Base-by-base conservation (phyloP, 2,797 vertebrate genomes). In the Notolepis coatsorum region DNA sequence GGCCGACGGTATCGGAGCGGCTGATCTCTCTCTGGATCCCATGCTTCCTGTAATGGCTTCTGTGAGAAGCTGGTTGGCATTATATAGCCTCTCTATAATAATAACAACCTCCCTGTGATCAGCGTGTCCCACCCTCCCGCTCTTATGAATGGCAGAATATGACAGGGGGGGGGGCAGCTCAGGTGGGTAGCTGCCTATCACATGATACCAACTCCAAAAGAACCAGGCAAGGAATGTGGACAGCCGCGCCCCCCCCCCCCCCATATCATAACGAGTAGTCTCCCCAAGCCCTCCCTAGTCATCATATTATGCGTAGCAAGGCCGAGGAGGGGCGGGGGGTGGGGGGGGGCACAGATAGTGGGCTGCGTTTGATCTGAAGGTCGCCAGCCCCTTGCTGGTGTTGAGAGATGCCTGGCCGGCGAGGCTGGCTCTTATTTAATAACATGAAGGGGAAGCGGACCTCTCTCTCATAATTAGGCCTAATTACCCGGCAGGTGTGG, bases 391-490 rank as follows among this genome's bases (percentile, higher is more conserved):
- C 89, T 93, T 90, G 87, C 92, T 84, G 90, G 94, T 65, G 96
- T 91, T 99, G 97, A 99, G 94, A 97, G 98, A 97, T 95, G 85
- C 88, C 94, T 95, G 88, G 96, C 96, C 92, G 91, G 90, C 92
- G 91, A 95, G 94, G 92, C 92, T 81, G 92, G 93, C 96, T 96
- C 95, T 99, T 95, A 97, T 99, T 99, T 99, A 99, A 99, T 99
- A 98, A 99, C 95, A 94, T 95, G 94, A 98, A 97, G 94, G 96
- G 96, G 96, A 98, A 96, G 96, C 96, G 90, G 95, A 96, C 94
- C 93, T 96, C 95, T 96, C 94, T 95, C 95, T 98, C 96, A 99
- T 99, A 99, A 99, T 99, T 98, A 99, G 95, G 95, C 96, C 96
- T 99, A 98, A 99, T 99, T 99, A 97, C 95, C 93, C 91, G 89